phyloP scores from a whole-genome alignment of 2,888 invertebrate genomes.

The Pachliopta kotzebuea region DNA sequence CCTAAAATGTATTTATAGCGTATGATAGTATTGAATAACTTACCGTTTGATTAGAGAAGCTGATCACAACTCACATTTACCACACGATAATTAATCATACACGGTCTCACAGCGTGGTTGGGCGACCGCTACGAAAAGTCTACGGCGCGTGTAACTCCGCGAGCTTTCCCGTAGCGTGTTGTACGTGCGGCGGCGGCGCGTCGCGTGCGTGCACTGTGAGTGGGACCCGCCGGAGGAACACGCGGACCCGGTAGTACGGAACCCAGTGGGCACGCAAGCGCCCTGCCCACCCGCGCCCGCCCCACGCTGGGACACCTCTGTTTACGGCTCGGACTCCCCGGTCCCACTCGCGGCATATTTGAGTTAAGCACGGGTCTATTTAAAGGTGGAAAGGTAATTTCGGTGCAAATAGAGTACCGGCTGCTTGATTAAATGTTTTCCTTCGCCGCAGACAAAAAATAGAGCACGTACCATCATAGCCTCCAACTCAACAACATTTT shows the following conservation, averaged over 20 bases:
- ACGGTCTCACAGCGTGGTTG: constrained; percentile 7
- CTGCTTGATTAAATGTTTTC: constrained; percentile 10
- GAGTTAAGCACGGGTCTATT: constrained; percentile 1
- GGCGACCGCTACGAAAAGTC: not conserved
- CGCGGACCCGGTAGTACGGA: not conserved
- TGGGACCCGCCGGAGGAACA: not conserved
- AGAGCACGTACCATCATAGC: too few relatives aligned
- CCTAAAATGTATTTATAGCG: too few relatives aligned
- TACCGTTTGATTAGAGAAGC: too few relatives aligned
- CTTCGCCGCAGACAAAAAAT: not conserved
- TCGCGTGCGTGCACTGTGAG: constrained; percentile 1
- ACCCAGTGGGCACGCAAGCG: constrained; percentile 19
- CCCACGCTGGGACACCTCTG: constrained; percentile 10
- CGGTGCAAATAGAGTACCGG: not conserved
- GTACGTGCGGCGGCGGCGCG: not conserved
- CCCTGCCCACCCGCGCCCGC: not conserved
- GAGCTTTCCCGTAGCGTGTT: constrained; percentile 6
- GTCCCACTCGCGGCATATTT: constrained; percentile 6
- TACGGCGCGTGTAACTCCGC: not conserved
- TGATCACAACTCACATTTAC: constrained; percentile 4
- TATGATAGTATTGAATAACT: too few relatives aligned
- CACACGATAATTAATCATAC: constrained; percentile 11
- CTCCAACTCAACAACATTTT: too few relatives aligned
- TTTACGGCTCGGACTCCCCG: constrained; percentile 14
- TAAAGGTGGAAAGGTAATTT: constrained; percentile 4